Conservation (phyloP, 1,140 invertebrate genomes). For the Carposina sasakii region DNA sequence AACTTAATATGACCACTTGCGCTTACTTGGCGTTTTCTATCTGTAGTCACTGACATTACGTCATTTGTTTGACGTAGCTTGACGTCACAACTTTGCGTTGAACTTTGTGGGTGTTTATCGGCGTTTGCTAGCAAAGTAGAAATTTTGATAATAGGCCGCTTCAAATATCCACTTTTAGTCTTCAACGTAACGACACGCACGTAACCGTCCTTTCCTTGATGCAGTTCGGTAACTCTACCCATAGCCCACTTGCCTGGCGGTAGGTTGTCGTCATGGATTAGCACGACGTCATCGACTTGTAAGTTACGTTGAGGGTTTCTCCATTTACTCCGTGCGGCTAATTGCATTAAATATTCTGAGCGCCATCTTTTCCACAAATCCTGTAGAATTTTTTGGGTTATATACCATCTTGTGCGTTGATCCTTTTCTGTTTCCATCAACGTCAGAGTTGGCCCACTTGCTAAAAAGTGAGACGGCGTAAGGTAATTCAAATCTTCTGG, state of each 20-base stretch:
- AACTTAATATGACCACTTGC: background rate
- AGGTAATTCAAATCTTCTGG: background rate
- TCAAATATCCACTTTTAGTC: conserved; percentile 16
- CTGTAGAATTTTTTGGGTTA: conserved; percentile 12
- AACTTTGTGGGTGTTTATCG: background rate
- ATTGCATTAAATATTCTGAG: conserved; percentile 27
- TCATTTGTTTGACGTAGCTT: background rate
- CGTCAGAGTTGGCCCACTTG: conserved; percentile 7
- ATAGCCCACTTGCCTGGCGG: conserved; percentile 39
- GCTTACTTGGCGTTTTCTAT: background rate
- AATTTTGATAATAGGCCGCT: conserved; percentile 13
- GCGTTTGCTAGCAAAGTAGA: background rate
- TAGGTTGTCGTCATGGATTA: conserved; percentile 37
- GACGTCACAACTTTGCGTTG: no score
- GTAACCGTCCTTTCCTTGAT: conserved; percentile 35
- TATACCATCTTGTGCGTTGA: conserved; percentile 11
- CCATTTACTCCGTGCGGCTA: conserved; percentile 31
- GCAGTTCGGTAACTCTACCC: conserved; percentile 31
- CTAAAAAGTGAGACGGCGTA: conserved; percentile 13
- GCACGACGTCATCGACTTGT: conserved; percentile 22
- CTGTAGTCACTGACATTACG: background rate
- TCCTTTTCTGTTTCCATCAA: conserved; percentile 4
- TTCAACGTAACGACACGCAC: conserved; percentile 38
- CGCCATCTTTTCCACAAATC: conserved; percentile 38
- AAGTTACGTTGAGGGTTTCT: background rate